These are phyloP conservation scores for Urocyon cinereoargenteus DNA, from an alignment of 2,797 vertebrate genomes.

Conservation along the genomic window DNA sequence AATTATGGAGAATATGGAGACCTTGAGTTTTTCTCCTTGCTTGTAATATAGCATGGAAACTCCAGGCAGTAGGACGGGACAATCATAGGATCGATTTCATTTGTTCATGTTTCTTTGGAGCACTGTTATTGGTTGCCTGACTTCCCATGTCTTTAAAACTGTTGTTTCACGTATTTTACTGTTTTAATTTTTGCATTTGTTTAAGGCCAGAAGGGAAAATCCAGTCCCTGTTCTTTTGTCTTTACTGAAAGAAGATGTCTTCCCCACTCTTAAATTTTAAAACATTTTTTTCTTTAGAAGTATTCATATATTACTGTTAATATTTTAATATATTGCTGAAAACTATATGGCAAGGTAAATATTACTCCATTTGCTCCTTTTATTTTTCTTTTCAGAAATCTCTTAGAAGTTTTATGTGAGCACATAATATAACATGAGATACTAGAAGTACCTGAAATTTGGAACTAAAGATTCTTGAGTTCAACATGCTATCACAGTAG, in stretches of 20 bases:
- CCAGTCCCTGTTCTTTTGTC: neutral
- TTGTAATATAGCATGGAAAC: neutral
- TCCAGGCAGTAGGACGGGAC: neutral
- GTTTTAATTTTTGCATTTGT: neutral
- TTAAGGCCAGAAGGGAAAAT: neutral
- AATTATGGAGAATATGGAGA: neutral
- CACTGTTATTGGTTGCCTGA: neutral
- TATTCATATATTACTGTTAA: neutral
- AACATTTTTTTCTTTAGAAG: neutral
- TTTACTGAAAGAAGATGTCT: constrained; percentile 17
- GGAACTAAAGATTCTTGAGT: neutral
- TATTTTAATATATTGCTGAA: neutral
- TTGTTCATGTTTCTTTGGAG: neutral
- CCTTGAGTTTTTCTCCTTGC: neutral
- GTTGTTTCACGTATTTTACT: neutral
- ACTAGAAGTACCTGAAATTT: neutral
- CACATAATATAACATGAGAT: neutral
- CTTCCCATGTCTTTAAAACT: constrained; percentile 10
- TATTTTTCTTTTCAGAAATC: constrained; percentile 23
- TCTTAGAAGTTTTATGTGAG: neutral
- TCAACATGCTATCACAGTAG: neutral
- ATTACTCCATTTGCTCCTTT: neutral
- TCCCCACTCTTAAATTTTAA: constrained; percentile 2
- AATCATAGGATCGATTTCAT: neutral
- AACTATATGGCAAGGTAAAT: neutral